Evolutionary conservation across 2,113 vertebrate species (phyloP), one percentile per base, ranked within the genome.

Genomic region (Sturnus vulgaris): DNA sequence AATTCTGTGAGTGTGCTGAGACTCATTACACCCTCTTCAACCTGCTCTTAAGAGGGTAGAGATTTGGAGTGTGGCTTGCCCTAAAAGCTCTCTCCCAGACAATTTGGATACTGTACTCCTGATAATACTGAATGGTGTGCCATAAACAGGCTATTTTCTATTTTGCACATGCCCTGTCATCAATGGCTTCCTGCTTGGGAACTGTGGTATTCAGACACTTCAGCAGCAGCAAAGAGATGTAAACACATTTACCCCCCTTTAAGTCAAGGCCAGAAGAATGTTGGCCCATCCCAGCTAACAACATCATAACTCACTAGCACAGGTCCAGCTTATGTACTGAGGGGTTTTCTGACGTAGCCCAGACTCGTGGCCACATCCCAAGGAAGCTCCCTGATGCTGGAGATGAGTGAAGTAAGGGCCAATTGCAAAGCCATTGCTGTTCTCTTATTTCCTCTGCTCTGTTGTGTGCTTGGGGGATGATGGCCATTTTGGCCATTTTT

Each of bases 141-240:
- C 49, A 19, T 79, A 82, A 93, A 68, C 60, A 39, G 53, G 15
- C 49, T 75, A 3, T 95, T 92, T 90, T 78, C 25, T 86, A 10
- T 69, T 93, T 96, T 93, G 46, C n/a, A 71, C 71, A 53, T 40
- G 85, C 63, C 42, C 78, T 68, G 46, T 82, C 68, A 92, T 96
- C 92, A 88, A 35, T 92, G 94, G 52, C 86, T 93, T 95, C 82
- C 95, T 93, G 64, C 68, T 76, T 90, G 85, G 85, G 56, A 88
- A 9, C 82, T 92, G 76, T 93, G 90, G 69, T 90, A 55, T 90
- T 95, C 56, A 64, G 79, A 64, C 44, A 53, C 64, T 91, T 78
- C 63, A 89, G 68, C 66, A 95, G 61, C 60, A 91, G 79, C 52
- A 55, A 44, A 71, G 65, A 50, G 56, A 16, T 46, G 24, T 88